Base-by-base conservation (phyloP, 2,113 vertebrate species). In the Leucoraja erinaceus region DNA sequence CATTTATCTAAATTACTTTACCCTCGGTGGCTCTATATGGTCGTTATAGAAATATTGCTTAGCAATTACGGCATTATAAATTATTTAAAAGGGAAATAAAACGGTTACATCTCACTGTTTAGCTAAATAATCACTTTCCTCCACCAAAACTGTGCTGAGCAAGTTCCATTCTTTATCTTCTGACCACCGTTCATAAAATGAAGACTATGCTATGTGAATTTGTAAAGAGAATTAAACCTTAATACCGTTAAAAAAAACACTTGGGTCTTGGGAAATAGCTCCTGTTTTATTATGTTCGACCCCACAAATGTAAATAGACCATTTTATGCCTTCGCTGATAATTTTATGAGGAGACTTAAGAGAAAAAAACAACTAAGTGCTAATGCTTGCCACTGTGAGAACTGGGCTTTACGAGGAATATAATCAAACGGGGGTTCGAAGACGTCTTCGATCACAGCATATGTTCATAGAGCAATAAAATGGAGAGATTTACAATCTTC, bases 391-490 rank as follows among this genome's bases (percentile, higher is more conserved):
- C 94, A 94, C 95, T 94, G 94, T 96, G 95, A 96, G 96, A 96
- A 95, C 94, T 94, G 95, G 95, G 95, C 96, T 97, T 96, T 96
- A 96, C 94, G 94, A 94, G 68, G 95, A 96, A 96, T 95, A 96
- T 96, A 96, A 97, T 96, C 97, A 95, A 95, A 96, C 95, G 95
- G 97, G 97, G 97, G 98, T 97, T 97, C 97, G 96, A 88, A 97
- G 97, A 96, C 95, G 96, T 96, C 96, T 96, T 97, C 97, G 96
- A 96, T 97, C 96, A 96, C 96, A 98, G 97, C 99, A 99, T 98
- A 98, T 99, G 99, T 98, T 98, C 98, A 97, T 96, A 97, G 97
- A 97, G 98, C 97, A 98, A 99, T 99, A 99, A 99, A 99, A 99
- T 96, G 97, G 98, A 98, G 98, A 99, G 99, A 99, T 99, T 99